Evolutionary conservation across 1,140 invertebrate species (phyloP).

Genomic region (Aphelenchoides avenae): DNA sequence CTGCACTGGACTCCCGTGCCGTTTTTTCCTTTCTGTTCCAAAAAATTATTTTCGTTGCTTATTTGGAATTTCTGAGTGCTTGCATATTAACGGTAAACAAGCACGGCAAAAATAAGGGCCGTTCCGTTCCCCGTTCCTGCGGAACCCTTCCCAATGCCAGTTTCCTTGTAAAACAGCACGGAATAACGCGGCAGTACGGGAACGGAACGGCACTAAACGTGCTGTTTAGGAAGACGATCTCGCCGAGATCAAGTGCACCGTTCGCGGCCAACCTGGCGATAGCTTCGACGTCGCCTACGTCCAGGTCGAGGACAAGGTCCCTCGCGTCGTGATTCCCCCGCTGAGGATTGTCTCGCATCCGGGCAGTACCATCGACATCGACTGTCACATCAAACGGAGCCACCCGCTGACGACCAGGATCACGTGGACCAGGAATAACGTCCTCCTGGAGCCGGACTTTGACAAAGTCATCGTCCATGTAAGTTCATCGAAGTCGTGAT

Average conservation of each 20-base stretch:
- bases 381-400: conserved; percentile 28
- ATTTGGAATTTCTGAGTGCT: no score
- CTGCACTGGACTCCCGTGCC: no score
- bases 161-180: no score
- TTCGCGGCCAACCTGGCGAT: conserved; percentile 16
- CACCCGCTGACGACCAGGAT: conserved; percentile 41
- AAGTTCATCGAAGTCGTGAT: conserved; percentile 9
- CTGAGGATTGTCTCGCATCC: conserved; percentile 17
- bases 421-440: conserved; percentile 48
- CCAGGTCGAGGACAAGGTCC: conserved; percentile 26
- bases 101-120: no score
- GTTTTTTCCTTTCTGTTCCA: no score
- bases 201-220: no score
- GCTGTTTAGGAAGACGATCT: conserved; percentile 35
- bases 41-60: no score
- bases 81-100: no score
- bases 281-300: background rate
- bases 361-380: conserved; percentile 17
- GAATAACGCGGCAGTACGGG: no score
- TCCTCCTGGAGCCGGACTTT: conserved; percentile 37
- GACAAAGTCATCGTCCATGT: conserved; percentile 29
- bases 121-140: no score
- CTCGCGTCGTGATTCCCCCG: conserved; percentile 27
- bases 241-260: conserved; percentile 17
- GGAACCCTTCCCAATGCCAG: no score